Evolutionary conservation across 2,888 invertebrate genomes (phyloP).

Genomic region (Eledona agricola): DNA sequence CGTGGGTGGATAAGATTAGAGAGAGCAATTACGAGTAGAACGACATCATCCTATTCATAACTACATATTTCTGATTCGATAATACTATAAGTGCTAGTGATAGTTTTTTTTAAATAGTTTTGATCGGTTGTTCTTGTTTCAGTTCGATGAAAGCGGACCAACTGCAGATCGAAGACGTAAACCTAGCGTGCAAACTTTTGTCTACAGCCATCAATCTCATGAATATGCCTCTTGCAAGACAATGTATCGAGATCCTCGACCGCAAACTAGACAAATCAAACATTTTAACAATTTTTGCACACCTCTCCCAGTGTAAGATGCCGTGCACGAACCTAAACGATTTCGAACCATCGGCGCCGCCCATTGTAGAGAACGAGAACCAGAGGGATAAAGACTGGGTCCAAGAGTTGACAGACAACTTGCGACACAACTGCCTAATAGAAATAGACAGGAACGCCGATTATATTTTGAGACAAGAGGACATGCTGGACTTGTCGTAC

Average conservation of each 20-base stretch:
- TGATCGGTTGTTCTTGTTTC: constrained; percentile 39
- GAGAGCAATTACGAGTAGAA: too few species aligned
- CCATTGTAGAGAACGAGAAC: constrained; percentile 55
- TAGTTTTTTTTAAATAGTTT: constrained; percentile 26
- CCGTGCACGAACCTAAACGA: constrained; percentile 51
- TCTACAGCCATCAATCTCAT: constrained; percentile 79
- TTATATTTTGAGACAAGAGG: constrained; percentile 66
- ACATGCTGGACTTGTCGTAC: constrained; percentile 70
- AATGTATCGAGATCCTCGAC: constrained; percentile 74
- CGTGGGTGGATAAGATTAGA: too few species aligned
- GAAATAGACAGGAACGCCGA: constrained; percentile 69
- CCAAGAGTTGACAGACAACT: constrained; percentile 66
- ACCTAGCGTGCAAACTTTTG: constrained; percentile 74
- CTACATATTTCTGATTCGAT: too few species aligned
- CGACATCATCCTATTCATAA: too few species aligned
- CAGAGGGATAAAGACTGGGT: constrained; percentile 53
- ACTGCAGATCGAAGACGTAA: constrained; percentile 54
- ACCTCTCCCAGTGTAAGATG: constrained; percentile 60
- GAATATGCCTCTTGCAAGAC: constrained; percentile 73
- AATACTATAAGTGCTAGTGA: too few species aligned
- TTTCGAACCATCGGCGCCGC: constrained; percentile 59
- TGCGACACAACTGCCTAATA: constrained; percentile 73
- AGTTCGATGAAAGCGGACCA: constrained; percentile 58
- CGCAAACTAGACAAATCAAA: constrained; percentile 70
- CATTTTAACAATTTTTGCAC: constrained; percentile 72